Evolutionary conservation across 2,113 vertebrate species (phyloP), one percentile per base, ranked within the genome.

Genomic region (Eptatretus burgeri): DNA sequence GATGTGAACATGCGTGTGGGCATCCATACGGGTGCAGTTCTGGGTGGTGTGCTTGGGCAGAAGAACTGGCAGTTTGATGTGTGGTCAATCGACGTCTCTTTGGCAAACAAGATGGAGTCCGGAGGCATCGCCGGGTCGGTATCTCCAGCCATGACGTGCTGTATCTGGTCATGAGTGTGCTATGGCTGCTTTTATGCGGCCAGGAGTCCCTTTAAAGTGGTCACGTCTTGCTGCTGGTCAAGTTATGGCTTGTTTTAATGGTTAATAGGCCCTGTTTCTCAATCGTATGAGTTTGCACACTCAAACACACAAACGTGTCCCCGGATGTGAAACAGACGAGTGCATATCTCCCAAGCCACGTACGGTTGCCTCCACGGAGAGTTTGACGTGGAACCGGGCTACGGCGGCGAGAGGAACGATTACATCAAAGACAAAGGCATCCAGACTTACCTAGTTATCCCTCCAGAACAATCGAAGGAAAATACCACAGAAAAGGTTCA

Each of bases 41-140:
- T 94, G 63, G 87, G 87, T 0, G 87, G 87, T 0, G 87, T 94
- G 10, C 77, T 93, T 56, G 87, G 87, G 17, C 87, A 94, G 77
- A 91, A 88, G 63, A 82, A 84, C 52, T 94, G 86, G 87, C 87
- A 93, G 71, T 94, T 86, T 0, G 87, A 94, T 1, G 87, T 94
- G 18, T 93, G 85, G 86, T 94, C 87, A 17, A 91, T 85, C 0
- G 87, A 94, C 0, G 87, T 94, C 68, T 93, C 87, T 0, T 79
- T 94, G 66, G 87, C 87, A 67, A 94, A 94, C 74, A 93, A 93
- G 74, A 91, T 94, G 87, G 87, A 93, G 66, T 84, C 86, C 0
- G 85, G 85, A 0, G 86, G 87, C 62, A 82, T 93, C 68, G 85
- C 87, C 0, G 87, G 87, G 87, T 88, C 70, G 77, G 77, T 11